Conservation (phyloP, 2,888 invertebrate genomes). For the Aethes cnicana region DNA sequence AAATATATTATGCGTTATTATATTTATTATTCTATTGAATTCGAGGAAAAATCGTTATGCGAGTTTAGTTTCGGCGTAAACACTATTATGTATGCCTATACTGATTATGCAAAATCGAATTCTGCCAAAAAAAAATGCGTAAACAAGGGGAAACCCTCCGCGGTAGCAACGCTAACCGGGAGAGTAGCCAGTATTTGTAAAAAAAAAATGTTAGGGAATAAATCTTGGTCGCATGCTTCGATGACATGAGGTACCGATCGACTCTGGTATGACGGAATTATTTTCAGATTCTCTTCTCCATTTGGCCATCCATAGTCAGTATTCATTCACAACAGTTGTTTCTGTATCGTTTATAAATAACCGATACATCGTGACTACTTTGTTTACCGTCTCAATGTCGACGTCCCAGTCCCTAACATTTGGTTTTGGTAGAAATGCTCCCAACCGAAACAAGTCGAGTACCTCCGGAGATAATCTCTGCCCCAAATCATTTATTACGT, state of each 20-base stretch:
- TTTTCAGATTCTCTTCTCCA: slow-evolving; percentile 24
- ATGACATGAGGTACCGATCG: too few relatives aligned
- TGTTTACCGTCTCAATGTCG: slow-evolving; percentile 22
- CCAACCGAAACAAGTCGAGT: slow-evolving; percentile 28
- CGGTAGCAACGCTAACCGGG: slow-evolving; percentile 26
- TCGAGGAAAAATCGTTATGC: too few relatives aligned
- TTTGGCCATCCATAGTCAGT: slow-evolving; percentile 31
- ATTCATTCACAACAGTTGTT: slow-evolving; percentile 28
- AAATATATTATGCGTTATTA: too few relatives aligned
- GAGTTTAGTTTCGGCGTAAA: too few relatives aligned
- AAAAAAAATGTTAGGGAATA: slow-evolving; percentile 29
- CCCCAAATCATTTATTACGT: slow-evolving; percentile 22
- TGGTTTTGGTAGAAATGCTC: slow-evolving; percentile 22
- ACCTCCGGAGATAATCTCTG: slow-evolving; percentile 29
- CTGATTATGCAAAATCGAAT: too few relatives aligned
- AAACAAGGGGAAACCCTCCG: too few relatives aligned
- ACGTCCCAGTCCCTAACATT: slow-evolving; percentile 9
- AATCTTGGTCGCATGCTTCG: slow-evolving; percentile 28
- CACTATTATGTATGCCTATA: too few relatives aligned
- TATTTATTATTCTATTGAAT: too few relatives aligned
- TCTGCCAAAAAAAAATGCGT: too few relatives aligned
- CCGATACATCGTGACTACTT: slow-evolving; percentile 19
- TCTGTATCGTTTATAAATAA: slow-evolving; percentile 25
- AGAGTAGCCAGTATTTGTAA: slow-evolving; percentile 31
- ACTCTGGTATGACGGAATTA: too few relatives aligned